Evolutionary conservation across 2,888 invertebrate species (phyloP), one percentile per base, ranked within the genome.

Genomic region (Heteropelma amictum): DNA sequence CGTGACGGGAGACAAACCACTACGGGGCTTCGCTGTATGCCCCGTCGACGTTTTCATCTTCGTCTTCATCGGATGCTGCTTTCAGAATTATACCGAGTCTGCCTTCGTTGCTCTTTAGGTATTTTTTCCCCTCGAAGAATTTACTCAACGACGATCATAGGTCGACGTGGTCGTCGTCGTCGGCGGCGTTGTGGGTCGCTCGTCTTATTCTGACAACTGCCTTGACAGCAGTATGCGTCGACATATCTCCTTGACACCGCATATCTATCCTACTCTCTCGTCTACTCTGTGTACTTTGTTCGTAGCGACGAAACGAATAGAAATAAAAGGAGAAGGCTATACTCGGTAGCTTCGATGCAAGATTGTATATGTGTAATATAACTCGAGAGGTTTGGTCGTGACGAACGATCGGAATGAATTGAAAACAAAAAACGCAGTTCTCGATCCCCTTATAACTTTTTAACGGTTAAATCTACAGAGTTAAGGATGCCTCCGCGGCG

Each of bases 1-100:
- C 80, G 80, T 81, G 80, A 81, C 78, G 79, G 77, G 77, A 79
- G 81, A 81, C 78, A 80, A 80, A 80, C 79, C 79, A 76, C 71
- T 71, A 67, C 49, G n/a, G n/a, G 60, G 75, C 53, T 76, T 73
- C 56, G 5, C 38, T 12, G 2, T 38, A 58, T 70, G 17, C 33
- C 63, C 63, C 70, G 68, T 68, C 71, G 60, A 60, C 61, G 74
- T 74, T 42, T 68, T 61, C 21, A 8, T 33, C 45, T 19, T 33
- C 14, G 54, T 61, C 58, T 49, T 63, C 33, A 28, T 40, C 56
- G 54, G 38, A 40, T 60, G 26, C n/a, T 35, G n/a, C 60, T 21
- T 49, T 42, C 33, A 14, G 47, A 45, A 17, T 69, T 33, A 12
- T 35, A 58, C 23, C 23, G 17, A 12, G 23, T 53, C 45, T 26